Percentiles rank a stretch among this genome's conserved stretches.
These are phyloP conservation scores for Acleris sparsana DNA, from an alignment of 2,888 invertebrate species.

Conservation along the genomic window DNA sequence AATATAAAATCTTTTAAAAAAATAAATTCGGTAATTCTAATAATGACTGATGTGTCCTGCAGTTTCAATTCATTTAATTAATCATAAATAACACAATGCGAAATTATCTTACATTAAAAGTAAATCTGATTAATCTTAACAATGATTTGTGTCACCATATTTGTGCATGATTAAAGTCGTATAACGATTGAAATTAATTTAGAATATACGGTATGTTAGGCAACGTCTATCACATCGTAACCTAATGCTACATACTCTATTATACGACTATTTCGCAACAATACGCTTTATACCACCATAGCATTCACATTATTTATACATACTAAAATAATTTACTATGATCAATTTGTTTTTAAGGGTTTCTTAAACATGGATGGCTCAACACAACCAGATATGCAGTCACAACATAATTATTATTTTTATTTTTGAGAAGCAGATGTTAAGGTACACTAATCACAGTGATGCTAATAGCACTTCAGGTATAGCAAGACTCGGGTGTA, in stretches of 20 bases:
- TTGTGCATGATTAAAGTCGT: conserved; percentile 77
- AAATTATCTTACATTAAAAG: background rate
- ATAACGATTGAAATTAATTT: conserved; percentile 58
- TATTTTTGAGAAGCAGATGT: conserved; percentile 14
- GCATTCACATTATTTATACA: conserved; percentile 23
- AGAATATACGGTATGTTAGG: conserved; percentile 64
- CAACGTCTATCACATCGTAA: conserved; percentile 73
- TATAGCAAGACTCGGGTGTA: background rate
- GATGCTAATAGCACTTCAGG: conserved; percentile 5
- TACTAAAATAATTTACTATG: conserved; percentile 33
- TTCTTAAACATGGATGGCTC: conserved; percentile 52
- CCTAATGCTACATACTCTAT: conserved; percentile 62
- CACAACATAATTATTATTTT: conserved; percentile 33
- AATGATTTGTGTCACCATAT: conserved; percentile 54
- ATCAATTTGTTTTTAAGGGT: conserved; percentile 28
- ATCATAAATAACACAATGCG: conserved; percentile 2
- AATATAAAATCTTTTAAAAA: background rate
- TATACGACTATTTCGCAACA: conserved; percentile 44
- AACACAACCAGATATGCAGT: conserved; percentile 58
- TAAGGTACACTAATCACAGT: conserved; percentile 7
- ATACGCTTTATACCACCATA: conserved; percentile 28
- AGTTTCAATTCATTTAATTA: background rate
- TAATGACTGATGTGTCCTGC: conserved; percentile 4
- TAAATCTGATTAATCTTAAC: background rate
- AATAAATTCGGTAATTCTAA: conserved; percentile 4